phyloP scores from a whole-genome alignment of 2,113 vertebrate species.

The Brachypteracias leptosomus region DNA sequence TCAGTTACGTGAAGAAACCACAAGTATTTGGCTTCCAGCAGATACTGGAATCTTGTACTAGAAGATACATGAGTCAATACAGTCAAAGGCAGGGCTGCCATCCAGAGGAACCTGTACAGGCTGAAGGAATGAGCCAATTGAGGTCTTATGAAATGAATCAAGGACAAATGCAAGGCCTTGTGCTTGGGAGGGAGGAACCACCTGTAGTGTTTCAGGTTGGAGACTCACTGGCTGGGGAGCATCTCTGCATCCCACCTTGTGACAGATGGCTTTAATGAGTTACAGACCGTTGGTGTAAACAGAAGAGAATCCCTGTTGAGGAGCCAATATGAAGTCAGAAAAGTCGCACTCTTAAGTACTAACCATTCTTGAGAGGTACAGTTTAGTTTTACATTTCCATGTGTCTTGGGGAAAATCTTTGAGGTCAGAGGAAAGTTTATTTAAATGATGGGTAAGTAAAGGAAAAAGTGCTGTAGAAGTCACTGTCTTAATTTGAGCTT shows the following conservation, averaged over 20 bases:
- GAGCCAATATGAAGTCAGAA: not conserved
- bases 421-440: not conserved
- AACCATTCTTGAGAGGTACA: not conserved
- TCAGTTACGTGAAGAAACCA: not conserved
- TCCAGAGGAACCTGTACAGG: not conserved
- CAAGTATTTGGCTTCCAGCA: not conserved
- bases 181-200: not conserved
- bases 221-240: not conserved
- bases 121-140: not conserved
- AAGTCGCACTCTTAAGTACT: not conserved
- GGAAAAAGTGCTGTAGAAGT: not conserved
- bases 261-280: not conserved
- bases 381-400: not conserved
- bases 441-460: not conserved
- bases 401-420: not conserved
- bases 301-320: not conserved
- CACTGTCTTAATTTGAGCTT: not conserved
- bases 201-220: not conserved
- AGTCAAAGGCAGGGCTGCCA: not conserved
- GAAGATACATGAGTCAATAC: accelerated
- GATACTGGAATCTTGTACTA: not conserved
- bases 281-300: not conserved
- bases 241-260: not conserved
- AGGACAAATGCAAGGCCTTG: not conserved
- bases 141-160: not conserved